Percentiles rank a stretch among this genome's conserved stretches.
Conservation (phyloP, 2,113 vertebrate genomes). For the Sinocyclocheilus anophthalmus region DNA sequence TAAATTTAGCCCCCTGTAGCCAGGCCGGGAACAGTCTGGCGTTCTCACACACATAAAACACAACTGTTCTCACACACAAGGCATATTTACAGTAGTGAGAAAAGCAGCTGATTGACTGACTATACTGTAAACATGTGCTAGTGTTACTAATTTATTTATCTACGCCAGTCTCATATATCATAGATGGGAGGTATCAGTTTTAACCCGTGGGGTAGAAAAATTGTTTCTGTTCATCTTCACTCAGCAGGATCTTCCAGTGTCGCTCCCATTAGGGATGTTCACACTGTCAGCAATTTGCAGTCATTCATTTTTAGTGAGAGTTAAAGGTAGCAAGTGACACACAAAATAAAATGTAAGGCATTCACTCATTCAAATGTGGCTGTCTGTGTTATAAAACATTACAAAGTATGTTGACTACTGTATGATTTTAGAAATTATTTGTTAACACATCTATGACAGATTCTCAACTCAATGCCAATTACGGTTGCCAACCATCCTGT, state of each 20-base stretch:
- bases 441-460: background rate
- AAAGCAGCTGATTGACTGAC: constrained; percentile 6
- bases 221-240: background rate
- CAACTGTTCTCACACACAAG: constrained; percentile 29
- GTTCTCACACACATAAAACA: constrained; percentile 24
- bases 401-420: background rate
- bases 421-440: background rate
- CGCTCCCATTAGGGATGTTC: constrained; percentile 8
- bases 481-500: too few species aligned
- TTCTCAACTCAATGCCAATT: background rate
- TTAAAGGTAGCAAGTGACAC: background rate
- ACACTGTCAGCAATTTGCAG: background rate
- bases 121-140: constrained; percentile 60
- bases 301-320: background rate
- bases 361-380: background rate
- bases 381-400: background rate
- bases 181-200: background rate
- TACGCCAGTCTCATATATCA: background rate
- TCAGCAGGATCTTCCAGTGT: background rate
- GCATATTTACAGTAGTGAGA: constrained; percentile 42
- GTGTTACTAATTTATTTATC: constrained; percentile 49
- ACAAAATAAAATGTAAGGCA: background rate
- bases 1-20: constrained; percentile 73
- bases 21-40: constrained; percentile 47
- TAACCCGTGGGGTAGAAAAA: background rate